Evolutionary conservation across 2,113 vertebrate genomes (phyloP), one percentile per base, ranked within the genome.

Genomic region (Mormoops blainvillei): DNA sequence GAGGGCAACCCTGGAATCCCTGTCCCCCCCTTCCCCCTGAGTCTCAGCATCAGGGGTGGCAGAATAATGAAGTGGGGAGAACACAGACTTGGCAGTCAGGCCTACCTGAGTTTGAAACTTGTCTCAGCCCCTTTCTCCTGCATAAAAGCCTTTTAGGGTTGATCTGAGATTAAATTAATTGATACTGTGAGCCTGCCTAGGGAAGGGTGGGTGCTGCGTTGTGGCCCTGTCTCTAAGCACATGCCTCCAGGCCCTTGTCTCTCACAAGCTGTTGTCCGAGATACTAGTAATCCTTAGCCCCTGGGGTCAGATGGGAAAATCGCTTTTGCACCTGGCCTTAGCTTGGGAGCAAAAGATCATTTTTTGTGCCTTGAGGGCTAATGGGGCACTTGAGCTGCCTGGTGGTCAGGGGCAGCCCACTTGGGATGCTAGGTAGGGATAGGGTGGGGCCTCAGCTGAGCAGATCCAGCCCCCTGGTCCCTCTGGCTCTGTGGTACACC

Each of bases 181-280:
- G 0, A 41, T 6, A 38, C 28, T 20, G 5, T 7, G n/a, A 28
- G 56, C 54, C n/a, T n/a, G 56, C 50, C 54, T 0, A 15, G 3
- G 24, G 24, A 0, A 5, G 22, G 65, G 2, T 7, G 12, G 74
- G 36, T 54, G 80, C 28, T 5, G 4, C 1, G 2, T 0, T 2
- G n/a, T 3, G 36, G 54, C 38, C 5, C 26, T 7, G 16, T 43
- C 43, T n/a, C 33, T 16, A 26, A 41, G 28, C 36, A 4, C 36
- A 31, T 9, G 19, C 38, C 31, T 61, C 88, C 9, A 1, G 54
- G 24, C 10, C 16, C 33, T 65, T 48, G 5, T 38, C n/a, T 22
- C 67, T 11, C 19, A 13, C 7, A 16, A 56, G 58, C 26, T 18
- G 26, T 5, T 3, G 24, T 16, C 54, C 24, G 7, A 15, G 77